Evolutionary conservation across 1,140 invertebrate genomes (phyloP).

Genomic region (Cyclargus thomasi): DNA sequence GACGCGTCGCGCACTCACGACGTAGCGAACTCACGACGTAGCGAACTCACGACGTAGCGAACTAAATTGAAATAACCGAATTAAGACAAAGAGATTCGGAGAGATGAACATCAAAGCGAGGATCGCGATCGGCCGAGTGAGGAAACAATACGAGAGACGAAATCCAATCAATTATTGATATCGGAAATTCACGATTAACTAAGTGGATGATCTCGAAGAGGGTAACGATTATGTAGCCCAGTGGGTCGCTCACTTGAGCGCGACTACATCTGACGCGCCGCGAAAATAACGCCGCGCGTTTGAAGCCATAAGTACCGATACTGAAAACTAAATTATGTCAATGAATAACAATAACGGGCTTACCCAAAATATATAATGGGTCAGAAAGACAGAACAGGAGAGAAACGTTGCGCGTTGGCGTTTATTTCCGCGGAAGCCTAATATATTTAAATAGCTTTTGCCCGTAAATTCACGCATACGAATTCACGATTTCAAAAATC

Average conservation of each 20-base stretch:
- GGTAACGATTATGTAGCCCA: conserved; percentile 4
- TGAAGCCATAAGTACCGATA: neutral
- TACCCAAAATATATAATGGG: no score
- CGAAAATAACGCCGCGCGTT: neutral
- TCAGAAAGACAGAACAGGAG: no score
- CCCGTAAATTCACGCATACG: no score
- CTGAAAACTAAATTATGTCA: no score
- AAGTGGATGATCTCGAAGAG: neutral
- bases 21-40: no score
- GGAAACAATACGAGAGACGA: neutral
- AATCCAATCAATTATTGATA: conserved; percentile 7
- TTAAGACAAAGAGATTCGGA: neutral
- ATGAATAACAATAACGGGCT: no score
- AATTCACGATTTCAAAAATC: no score
- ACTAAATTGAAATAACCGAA: neutral
- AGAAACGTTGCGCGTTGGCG: no score
- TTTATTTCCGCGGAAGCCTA: no score
- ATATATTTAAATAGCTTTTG: no score
- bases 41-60: no score
- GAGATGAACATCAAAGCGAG: neutral
- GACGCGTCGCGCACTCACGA: neutral
- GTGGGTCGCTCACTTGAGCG: neutral
- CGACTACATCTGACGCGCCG: neutral
- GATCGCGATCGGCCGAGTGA: neutral
- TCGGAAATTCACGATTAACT: neutral